phyloP scores from a whole-genome alignment of 2,113 vertebrate species.

The Hemibagrus wyckioides region DNA sequence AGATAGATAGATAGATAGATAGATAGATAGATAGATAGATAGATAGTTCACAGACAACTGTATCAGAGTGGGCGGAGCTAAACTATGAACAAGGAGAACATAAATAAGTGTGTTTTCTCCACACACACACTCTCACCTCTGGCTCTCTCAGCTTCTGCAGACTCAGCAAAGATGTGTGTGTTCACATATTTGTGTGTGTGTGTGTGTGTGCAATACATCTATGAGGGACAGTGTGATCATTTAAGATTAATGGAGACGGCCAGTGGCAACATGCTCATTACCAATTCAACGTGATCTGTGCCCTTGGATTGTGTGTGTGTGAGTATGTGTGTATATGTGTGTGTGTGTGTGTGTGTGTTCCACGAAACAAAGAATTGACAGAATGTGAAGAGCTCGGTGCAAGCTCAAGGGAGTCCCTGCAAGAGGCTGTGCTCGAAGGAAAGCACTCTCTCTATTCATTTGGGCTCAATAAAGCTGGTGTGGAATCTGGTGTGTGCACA shows the following conservation, averaged over 20 bases:
- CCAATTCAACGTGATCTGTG: not conserved
- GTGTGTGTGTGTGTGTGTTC: not conserved
- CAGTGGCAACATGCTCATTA: not conserved
- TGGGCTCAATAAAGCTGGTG: conserved; percentile 48
- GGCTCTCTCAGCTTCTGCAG: not conserved
- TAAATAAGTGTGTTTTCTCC: not conserved
- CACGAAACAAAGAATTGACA: conserved; percentile 16
- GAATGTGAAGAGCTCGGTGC: conserved; percentile 35
- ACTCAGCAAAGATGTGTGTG: not conserved
- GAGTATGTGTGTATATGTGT: conserved; percentile 14
- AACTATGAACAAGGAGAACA: not conserved
- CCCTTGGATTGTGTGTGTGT: not conserved
- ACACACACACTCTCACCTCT: not conserved
- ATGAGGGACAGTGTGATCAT: conserved; percentile 9
- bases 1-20: conserved; percentile 4
- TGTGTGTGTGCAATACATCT: not conserved
- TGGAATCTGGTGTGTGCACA: conserved; percentile 40
- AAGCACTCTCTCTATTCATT: conserved; percentile 49
- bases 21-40: conserved; percentile 6
- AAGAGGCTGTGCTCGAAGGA: conserved; percentile 40
- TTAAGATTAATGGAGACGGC: conserved; percentile 1
- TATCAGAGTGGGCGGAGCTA: not conserved
- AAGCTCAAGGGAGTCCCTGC: conserved; percentile 43
- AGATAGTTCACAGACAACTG: conserved; percentile 23
- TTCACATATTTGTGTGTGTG: not conserved